Base-by-base conservation (phyloP, 2,113 vertebrate species). In the Vicugna pacos region DNA sequence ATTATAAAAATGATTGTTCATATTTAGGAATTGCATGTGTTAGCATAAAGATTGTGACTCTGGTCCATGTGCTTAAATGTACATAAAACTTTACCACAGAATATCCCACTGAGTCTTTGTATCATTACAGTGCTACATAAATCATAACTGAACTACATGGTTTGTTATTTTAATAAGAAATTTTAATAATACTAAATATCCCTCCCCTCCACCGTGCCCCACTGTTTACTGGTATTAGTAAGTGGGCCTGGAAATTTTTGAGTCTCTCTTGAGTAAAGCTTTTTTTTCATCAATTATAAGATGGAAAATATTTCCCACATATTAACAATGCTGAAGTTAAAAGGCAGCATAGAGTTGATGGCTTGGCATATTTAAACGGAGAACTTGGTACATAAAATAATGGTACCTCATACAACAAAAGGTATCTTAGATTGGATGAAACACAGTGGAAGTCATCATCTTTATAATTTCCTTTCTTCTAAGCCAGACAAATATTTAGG, bases 401-500 rank as follows among this genome's bases (percentile, higher is more conserved):
- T 65, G 30, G 35, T 81, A 13, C 14, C 24, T 65, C 30, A 38
- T 22, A 81, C 15, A 73, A 91, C 12, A n/a, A 46, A 79, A 56
- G 54, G 10, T 73, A 48, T 14, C 14, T 81, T 81, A 46, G 35
- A 62, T 65, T 32, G 9, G 54, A 80, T 64, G 42, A 81, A 73
- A 73, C 65, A 56, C 35, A 87, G 42, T 73, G 30, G 26, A 79
- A 86, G 65, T 17, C 42, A 26, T 62, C 42, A 67, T 60, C 50
- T 76, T 67, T 76, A 76, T 76, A 84, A 73, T 38, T 73, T 72
- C 80, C 7, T 91, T 73, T 92, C 64, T 92, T 87, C 9, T 56
- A 54, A 84, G 42, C 15, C 8, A 60, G 28, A 2, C 65, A 92
- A 9, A 58, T 95, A 84, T 38, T 64, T 64, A 42, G 24, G 82